A percentile compares a stretch with the other conserved stretches of the same genome.
phyloP scores from a whole-genome alignment of 1,140 invertebrate genomes.

The Drosophila trapezifrons region DNA sequence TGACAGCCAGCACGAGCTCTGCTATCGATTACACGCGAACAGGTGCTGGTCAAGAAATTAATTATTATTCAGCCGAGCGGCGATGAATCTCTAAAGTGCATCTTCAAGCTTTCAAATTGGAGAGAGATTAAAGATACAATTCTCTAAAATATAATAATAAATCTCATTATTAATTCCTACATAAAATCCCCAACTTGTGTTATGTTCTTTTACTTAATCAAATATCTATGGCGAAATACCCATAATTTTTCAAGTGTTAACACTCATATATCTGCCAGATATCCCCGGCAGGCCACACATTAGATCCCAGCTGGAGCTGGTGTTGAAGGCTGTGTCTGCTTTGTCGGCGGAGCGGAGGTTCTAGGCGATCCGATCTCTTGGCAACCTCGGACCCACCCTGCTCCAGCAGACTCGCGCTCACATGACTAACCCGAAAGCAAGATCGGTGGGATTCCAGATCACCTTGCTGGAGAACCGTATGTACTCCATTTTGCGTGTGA shows the following conservation, averaged over 20 bases:
- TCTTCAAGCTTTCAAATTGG: neutral
- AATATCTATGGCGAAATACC: conserved; percentile 6
- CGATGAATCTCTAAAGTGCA: conserved; percentile 2
- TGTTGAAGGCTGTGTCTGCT: conserved; percentile 61
- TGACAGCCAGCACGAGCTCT: conserved; percentile 31
- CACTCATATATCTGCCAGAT: conserved; percentile 27
- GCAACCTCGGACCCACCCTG: neutral
- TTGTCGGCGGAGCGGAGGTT: too few relatives aligned
- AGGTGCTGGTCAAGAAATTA: conserved; percentile 31
- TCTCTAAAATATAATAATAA: too few relatives aligned
- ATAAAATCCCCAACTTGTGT: neutral
- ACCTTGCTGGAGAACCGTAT: conserved; percentile 51
- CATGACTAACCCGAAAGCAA: conserved; percentile 51
- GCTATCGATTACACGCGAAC: conserved; percentile 39
- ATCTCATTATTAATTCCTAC: too few relatives aligned
- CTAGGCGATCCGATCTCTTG: conserved; percentile 45
- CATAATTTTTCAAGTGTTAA: conserved; percentile 17
- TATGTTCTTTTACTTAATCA: neutral
- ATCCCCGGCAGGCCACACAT: conserved; percentile 24
- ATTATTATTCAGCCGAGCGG: conserved; percentile 14
- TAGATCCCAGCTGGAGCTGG: conserved; percentile 56
- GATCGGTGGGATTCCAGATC: conserved; percentile 63
- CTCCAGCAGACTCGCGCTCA: conserved; percentile 26
- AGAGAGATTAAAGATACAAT: too few relatives aligned
- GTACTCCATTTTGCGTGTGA: conserved; percentile 78